Conservation (phyloP, 1,140 invertebrate species). For the Drosophila hydei region DNA sequence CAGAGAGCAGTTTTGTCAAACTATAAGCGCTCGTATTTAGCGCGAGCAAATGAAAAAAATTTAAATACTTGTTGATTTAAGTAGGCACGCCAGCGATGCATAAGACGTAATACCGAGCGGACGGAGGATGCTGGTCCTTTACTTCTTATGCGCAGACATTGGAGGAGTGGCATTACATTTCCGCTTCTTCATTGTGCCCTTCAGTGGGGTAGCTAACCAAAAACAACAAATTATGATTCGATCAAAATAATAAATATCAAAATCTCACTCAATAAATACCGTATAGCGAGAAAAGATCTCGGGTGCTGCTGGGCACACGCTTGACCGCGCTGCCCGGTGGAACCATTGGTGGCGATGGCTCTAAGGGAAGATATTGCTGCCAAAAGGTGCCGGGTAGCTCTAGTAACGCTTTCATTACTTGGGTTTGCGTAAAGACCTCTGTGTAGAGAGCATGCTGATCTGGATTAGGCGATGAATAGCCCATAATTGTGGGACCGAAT, state of each 20-base stretch:
- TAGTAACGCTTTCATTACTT: conserved; percentile 88
- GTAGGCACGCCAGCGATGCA: conserved; percentile 56
- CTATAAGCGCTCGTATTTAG: conserved; percentile 8
- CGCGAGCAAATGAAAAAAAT: conserved; percentile 52
- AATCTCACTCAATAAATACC: conserved; percentile 33
- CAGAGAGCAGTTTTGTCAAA: not conserved
- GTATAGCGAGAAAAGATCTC: conserved; percentile 69
- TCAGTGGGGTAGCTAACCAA: conserved; percentile 70
- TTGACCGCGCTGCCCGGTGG: conserved; percentile 50
- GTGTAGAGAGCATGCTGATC: conserved; percentile 84
- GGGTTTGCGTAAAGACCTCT: conserved; percentile 86
- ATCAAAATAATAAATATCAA: no score
- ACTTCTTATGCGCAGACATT: conserved; percentile 66
- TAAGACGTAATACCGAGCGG: conserved; percentile 13
- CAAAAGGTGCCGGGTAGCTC: conserved; percentile 88
- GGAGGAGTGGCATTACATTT: conserved; percentile 79
- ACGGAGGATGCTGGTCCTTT: conserved; percentile 6
- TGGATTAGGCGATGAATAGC: conserved; percentile 89
- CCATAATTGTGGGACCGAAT: conserved; percentile 94
- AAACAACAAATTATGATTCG: no score
- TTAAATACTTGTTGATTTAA: conserved; percentile 64
- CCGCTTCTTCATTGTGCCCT: conserved; percentile 77
- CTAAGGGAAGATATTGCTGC: conserved; percentile 78
- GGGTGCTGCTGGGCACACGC: conserved; percentile 62
- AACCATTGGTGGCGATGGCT: conserved; percentile 26